phyloP scores from a whole-genome alignment of 2,113 vertebrate genomes.

The Pachypanchax playfairii region DNA sequence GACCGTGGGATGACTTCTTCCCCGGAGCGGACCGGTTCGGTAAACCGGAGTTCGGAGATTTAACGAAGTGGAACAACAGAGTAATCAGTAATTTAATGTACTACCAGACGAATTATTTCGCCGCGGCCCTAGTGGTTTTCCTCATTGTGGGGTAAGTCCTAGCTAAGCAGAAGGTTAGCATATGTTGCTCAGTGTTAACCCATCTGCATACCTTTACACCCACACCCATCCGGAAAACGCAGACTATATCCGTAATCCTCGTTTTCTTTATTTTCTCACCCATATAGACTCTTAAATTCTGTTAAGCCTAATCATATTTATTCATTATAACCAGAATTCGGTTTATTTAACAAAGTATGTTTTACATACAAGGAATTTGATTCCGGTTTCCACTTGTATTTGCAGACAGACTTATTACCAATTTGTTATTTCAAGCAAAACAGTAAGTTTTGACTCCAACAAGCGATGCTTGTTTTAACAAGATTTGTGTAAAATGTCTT shows the following conservation, averaged over 20 bases:
- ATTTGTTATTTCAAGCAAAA: no score
- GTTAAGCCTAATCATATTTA: background rate
- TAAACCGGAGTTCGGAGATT: conserved; percentile 87
- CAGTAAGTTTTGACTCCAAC: no score
- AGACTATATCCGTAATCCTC: conserved; percentile 17
- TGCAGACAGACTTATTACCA: no score
- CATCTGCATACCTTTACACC: conserved; percentile 2
- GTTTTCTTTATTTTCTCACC: background rate
- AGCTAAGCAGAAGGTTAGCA: background rate
- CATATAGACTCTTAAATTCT: background rate
- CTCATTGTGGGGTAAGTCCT: conserved; percentile 90
- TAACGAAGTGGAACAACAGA: conserved; percentile 94
- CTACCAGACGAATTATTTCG: conserved; percentile 95
- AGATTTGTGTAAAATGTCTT: background rate
- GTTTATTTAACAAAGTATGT: no score
- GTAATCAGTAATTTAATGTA: conserved; percentile 95
- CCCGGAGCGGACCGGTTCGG: conserved; percentile 87
- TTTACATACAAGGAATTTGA: no score
- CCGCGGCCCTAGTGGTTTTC: conserved; percentile 82
- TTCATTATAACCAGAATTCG: background rate
- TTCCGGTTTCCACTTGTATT: no score
- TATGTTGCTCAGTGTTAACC: conserved; percentile 10
- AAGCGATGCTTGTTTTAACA: no score
- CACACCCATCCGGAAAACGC: conserved; percentile 44
- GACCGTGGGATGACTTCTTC: conserved; percentile 91